Conservation (phyloP, 2,888 invertebrate genomes). For the Ophioninae sp. region DNA sequence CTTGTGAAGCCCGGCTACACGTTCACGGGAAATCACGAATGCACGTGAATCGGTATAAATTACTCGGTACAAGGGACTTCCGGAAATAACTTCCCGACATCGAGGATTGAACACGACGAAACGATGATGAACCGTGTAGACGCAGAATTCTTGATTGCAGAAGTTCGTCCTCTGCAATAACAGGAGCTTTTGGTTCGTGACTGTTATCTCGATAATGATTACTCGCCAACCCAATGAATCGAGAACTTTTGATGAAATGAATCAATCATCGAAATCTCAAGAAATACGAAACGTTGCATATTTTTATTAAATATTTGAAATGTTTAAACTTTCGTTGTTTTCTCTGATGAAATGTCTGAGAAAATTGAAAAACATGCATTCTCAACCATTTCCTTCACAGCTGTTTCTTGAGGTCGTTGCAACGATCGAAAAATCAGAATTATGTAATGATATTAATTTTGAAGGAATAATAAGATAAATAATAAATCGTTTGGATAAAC, state of each 20-base stretch:
- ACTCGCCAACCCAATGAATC: neutral
- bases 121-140: neutral
- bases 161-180: neutral
- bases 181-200: neutral
- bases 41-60: conserved; percentile 18
- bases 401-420: neutral
- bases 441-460: no score
- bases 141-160: neutral
- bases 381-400: neutral
- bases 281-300: neutral
- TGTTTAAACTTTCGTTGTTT: no score
- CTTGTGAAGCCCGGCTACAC: neutral
- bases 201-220: neutral
- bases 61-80: neutral
- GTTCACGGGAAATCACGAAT: neutral
- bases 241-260: neutral
- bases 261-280: neutral
- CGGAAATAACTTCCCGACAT: conserved; percentile 15
- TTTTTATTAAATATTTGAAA: no score
- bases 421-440: no score
- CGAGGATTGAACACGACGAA: neutral
- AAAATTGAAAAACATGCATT: neutral
- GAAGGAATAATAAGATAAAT: no score
- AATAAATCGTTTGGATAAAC: no score
- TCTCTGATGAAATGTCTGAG: neutral